Evolutionary conservation across 2,113 vertebrate species (phyloP).

Genomic region (Gadus macrocephalus): DNA sequence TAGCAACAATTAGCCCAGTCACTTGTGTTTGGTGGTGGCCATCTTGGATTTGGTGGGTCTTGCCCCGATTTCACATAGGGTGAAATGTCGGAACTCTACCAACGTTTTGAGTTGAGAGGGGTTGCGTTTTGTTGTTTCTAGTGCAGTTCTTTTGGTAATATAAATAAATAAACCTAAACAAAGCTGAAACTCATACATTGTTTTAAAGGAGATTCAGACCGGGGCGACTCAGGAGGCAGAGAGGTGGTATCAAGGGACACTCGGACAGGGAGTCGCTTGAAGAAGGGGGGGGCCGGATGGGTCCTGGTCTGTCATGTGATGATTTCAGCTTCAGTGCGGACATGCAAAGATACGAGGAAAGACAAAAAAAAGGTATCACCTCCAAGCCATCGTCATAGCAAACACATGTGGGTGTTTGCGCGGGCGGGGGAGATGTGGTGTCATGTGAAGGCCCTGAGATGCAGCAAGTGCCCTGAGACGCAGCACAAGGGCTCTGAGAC

Average conservation of each 20-base stretch:
- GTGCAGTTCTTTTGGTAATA: too few relatives aligned
- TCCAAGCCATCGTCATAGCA: constrained; percentile 64
- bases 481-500: too few relatives aligned
- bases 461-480: too few relatives aligned
- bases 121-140: neutral
- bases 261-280: too few relatives aligned
- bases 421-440: constrained; percentile 69
- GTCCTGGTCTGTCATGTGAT: too few relatives aligned
- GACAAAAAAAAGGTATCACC: constrained; percentile 26
- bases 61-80: neutral
- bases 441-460: constrained; percentile 67
- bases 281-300: too few relatives aligned
- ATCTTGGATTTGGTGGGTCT: constrained; percentile 21
- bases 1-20: constrained; percentile 47
- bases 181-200: too few relatives aligned
- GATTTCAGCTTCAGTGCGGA: too few relatives aligned
- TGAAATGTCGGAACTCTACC: neutral
- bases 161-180: too few relatives aligned
- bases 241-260: too few relatives aligned
- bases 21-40: constrained; percentile 5
- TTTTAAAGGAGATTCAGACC: too few relatives aligned
- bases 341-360: neutral
- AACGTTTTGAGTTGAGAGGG: neutral
- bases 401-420: constrained; percentile 67
- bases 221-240: too few relatives aligned